A percentile compares a stretch with the other conserved stretches of the same genome.
Conservation (phyloP, 23 tunicate species). For the Pegea sp. region DNA sequence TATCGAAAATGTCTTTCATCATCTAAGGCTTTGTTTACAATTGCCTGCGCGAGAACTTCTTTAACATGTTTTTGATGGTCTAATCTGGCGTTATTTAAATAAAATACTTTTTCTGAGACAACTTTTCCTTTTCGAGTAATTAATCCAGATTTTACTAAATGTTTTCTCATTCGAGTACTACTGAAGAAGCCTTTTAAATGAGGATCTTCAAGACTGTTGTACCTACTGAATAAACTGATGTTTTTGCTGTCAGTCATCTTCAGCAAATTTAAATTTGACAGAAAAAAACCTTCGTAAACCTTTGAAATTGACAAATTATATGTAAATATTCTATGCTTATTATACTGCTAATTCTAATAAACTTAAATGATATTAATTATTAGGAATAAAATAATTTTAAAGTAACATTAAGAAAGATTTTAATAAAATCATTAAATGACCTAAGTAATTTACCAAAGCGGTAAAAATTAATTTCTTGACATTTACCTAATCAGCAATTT, state of each 20-base stretch:
- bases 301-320: no score
- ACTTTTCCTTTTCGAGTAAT: slow-evolving; percentile 66
- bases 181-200: slow-evolving; percentile 65
- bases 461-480: no score
- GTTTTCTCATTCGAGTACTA: slow-evolving; percentile 78
- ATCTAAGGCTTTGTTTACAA: slow-evolving; percentile 86
- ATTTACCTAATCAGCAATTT: no score
- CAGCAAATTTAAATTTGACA: no score
- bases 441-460: no score
- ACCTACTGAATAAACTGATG: slow-evolving; percentile 32
- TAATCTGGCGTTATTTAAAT: slow-evolving; percentile 62
- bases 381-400: no score
- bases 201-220: slow-evolving; percentile 77
- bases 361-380: no score
- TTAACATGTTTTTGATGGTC: slow-evolving; percentile 88
- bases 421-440: no score
- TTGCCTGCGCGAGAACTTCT: slow-evolving; percentile 85
- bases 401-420: no score
- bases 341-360: no score
- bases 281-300: no score
- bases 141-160: slow-evolving; percentile 52
- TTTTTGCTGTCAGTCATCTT: not conserved
- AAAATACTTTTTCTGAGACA: slow-evolving; percentile 81
- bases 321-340: no score
- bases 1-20: slow-evolving; percentile 17